Percentiles rank a stretch among this genome's conserved stretches.
Evolutionary conservation across 2,113 vertebrate genomes (phyloP).

Genomic region (Corythoichthys intestinalis): DNA sequence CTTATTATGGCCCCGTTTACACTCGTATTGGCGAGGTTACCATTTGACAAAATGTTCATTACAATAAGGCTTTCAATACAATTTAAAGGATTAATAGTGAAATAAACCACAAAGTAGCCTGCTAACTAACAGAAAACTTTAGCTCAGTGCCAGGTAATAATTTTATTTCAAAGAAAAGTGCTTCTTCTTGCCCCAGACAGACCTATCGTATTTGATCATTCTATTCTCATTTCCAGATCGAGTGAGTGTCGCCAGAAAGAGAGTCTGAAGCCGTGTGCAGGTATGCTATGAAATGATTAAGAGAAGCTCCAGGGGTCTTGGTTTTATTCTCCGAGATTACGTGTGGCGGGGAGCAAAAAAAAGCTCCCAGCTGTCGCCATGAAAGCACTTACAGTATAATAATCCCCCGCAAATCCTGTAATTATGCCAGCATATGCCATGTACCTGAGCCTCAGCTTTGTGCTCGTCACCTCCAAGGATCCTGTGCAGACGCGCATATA

Average conservation of each 20-base stretch:
- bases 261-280: slow-evolving; percentile 69
- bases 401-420: slow-evolving; percentile 77
- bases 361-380: slow-evolving; percentile 75
- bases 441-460: slow-evolving; percentile 74
- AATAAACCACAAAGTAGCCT: neutral
- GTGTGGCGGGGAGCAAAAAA: slow-evolving; percentile 68
- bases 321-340: slow-evolving; percentile 75
- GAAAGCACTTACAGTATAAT: slow-evolving; percentile 76
- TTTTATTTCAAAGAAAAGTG: slow-evolving; percentile 31
- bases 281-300: slow-evolving; percentile 75
- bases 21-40: too few species aligned
- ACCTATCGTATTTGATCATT: slow-evolving; percentile 63
- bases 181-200: slow-evolving; percentile 37
- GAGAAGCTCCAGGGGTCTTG: slow-evolving; percentile 69
- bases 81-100: neutral
- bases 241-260: slow-evolving; percentile 56
- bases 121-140: neutral
- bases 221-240: slow-evolving; percentile 61
- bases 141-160: neutral
- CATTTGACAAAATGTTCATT: neutral
- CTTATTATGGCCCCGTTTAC: too few species aligned
- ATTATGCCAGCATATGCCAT: slow-evolving; percentile 77
- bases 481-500: slow-evolving; percentile 67
- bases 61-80: neutral
- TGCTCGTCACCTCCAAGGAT: slow-evolving; percentile 70